These are phyloP conservation scores for Lordiphosa andalusiaca DNA, from an alignment of 2,888 invertebrate genomes.

Conservation along the genomic window DNA sequence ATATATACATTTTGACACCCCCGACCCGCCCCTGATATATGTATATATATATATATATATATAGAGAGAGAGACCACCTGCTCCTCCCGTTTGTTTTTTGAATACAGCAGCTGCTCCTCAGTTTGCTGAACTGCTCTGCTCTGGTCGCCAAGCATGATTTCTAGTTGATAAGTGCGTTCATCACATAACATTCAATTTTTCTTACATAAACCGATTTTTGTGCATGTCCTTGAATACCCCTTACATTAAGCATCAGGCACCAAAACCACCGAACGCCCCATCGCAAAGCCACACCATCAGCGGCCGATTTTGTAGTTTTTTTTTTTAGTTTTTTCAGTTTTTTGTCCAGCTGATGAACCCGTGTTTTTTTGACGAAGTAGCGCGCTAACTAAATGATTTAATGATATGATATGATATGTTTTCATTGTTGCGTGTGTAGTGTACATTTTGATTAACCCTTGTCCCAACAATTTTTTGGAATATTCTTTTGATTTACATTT, in stretches of 20 bases:
- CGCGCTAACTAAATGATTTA: background rate
- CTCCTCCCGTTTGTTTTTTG: constrained; percentile 23
- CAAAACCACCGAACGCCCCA: constrained; percentile 52
- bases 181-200: constrained; percentile 4
- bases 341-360: background rate
- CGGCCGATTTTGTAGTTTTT: constrained; percentile 13
- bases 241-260: constrained; percentile 26
- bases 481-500: constrained; percentile 17
- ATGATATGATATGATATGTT: background rate
- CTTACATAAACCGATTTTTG: constrained; percentile 26
- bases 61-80: too few species aligned
- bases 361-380: background rate
- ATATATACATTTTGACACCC: too few species aligned
- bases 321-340: constrained; percentile 5
- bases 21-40: too few species aligned
- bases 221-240: constrained; percentile 46
- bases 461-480: constrained; percentile 6
- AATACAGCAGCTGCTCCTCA: constrained; percentile 23
- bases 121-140: constrained; percentile 40
- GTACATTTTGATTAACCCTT: constrained; percentile 12
- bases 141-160: constrained; percentile 26
- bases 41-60: too few species aligned
- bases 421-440: constrained; percentile 13
- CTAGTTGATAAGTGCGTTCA: constrained; percentile 6
- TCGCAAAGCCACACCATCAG: constrained; percentile 20